Evolutionary conservation across 2,888 invertebrate genomes (phyloP), one percentile per base, ranked within the genome.

Genomic region (Catocala sponsa): DNA sequence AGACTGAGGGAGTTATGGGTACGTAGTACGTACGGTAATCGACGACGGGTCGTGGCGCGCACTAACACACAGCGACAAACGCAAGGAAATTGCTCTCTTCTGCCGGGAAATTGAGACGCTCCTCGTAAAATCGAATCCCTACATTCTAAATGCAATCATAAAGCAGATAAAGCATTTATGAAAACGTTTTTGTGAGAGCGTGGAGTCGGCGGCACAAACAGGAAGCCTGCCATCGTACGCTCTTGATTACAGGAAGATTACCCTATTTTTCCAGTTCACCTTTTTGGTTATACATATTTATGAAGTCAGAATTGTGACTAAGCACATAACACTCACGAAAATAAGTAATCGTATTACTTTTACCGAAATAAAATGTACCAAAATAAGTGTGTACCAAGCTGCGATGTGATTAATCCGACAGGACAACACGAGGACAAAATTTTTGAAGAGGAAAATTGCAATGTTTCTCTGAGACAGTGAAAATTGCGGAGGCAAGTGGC

Each of bases 101-200:
- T 82, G 76, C 69, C 81, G 85, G 92, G 90, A 91, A 91, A 92
- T 91, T 88, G 90, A 91, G 89, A 86, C 76, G 86, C 82, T 86
- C 72, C 81, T 88, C 81, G 80, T 84, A 85, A 87, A 89, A 86
- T 85, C 82, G 82, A 87, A 83, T 83, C 78, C 69, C 74, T 70
- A 73, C 69, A 74, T 71, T 74, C 73, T 79, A 81, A 73, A 82
- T 78, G 78, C 74, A 80, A 79, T 78, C 79, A 77, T 70, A 71
- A 67, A 70, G 70, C 67, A 72, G 69, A 78, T 80, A 74, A 78
- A 76, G 74, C 76, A 73, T 79, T 76, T 63, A 70, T 57, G 60
- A 72, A 70, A 69, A 68, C 57, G 59, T 58, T 74, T 63, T 78
- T 75, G 52, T 61, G 15, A 68, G 56, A 41, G 61, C 63, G 48